Evolutionary conservation across 2,888 invertebrate genomes (phyloP).

Genomic region (Dorcus hopei): DNA sequence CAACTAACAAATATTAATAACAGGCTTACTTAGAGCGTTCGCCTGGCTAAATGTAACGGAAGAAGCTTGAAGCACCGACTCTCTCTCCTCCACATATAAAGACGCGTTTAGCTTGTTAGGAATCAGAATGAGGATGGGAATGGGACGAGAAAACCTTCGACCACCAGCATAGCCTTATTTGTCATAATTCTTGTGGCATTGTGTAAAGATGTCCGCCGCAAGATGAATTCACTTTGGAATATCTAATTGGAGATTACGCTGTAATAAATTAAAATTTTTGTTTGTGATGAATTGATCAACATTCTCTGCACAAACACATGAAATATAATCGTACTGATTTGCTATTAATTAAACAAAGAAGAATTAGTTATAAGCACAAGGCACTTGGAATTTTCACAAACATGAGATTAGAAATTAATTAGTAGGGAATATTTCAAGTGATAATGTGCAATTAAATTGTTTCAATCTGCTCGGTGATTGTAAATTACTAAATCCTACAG

Average conservation of each 20-base stretch:
- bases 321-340: too few species aligned
- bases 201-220: conserved; percentile 13
- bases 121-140: too few species aligned
- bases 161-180: conserved; percentile 33
- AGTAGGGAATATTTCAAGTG: too few species aligned
- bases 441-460: too few species aligned
- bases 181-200: conserved; percentile 29
- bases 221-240: conserved; percentile 12
- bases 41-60: conserved; percentile 1
- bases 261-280: conserved; percentile 14
- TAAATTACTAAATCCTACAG: too few species aligned
- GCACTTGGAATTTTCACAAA: too few species aligned
- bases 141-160: conserved; percentile 12
- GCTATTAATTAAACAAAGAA: too few species aligned
- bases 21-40: neutral
- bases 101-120: conserved; percentile 8
- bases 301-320: too few species aligned
- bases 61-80: neutral
- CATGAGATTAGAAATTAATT: too few species aligned
- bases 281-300: neutral
- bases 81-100: conserved; percentile 5
- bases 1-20: conserved; percentile 25
- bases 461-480: too few species aligned
- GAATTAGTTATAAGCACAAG: too few species aligned
- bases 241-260: conserved; percentile 19